Base-by-base conservation (phyloP, 2,797 vertebrate genomes). In the Labeo calbasu region DNA sequence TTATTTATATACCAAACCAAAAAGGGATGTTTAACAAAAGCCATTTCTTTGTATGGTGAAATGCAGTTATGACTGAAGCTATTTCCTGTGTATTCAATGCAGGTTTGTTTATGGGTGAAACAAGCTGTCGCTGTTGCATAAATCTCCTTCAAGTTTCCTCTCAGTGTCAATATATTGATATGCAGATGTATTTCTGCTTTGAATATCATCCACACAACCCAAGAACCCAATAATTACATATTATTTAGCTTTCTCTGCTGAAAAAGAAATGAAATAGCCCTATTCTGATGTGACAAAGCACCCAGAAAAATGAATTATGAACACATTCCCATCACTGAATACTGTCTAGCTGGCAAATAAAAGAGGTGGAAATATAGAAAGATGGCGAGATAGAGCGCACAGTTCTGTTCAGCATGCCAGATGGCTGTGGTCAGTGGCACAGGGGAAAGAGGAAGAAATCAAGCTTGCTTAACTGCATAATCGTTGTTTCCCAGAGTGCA, bases 401-500 rank as follows among this genome's bases (percentile, higher is more conserved):
- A 32, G 32, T 19, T 9, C 12, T 36, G 21, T 75, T 79, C 72
- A 71, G 66, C 4, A n/a, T 77, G 55, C 83, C 87, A 85, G 79
- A 82, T 80, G 76, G 82, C 79, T 75, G 23, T 61, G 40, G 63
- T 59, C 69, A 75, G 76, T 61, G 65, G 79, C 85, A 73, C 63
- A 63, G 43, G 53, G 28, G 61, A 32, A 73, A 65, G 40, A 65
- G 32, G 50, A 48, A 73, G 43, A 77, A 77, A 73, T 79, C 13
- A 46, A 51, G 17, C 69, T 66, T 66, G 46, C 63, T 77, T 43
- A 48, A 13, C 81, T 28, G 23, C 23, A 5, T 65, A 79, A 77
- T 71, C 17, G 4, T 63, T 77, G 63, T 66, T 65, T 81, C 21
- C 32, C 9, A 23, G 28, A 79, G 51, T 43, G 50, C n/a, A 66